Percentiles rank a stretch among this genome's conserved stretches.
phyloP scores from a whole-genome alignment of 1,140 invertebrate species.

The Whitmania pigra region DNA sequence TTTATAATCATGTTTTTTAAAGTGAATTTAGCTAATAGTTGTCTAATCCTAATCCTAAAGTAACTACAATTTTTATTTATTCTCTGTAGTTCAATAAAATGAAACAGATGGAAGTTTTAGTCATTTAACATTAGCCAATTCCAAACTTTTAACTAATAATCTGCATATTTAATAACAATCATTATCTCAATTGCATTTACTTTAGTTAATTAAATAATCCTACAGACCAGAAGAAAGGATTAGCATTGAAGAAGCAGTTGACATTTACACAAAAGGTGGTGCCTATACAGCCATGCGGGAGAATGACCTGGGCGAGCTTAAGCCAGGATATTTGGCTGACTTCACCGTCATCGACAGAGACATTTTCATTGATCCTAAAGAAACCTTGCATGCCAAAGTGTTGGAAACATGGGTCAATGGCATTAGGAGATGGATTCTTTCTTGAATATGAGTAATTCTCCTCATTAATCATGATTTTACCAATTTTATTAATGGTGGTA shows the following conservation, averaged over 20 bases:
- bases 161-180: not conserved
- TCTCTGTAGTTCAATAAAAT: too few relatives aligned
- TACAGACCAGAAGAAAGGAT: constrained; percentile 19
- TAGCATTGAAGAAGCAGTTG: constrained; percentile 11
- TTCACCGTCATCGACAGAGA: constrained; percentile 16
- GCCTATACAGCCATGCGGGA: constrained; percentile 15
- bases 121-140: too few relatives aligned
- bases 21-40: too few relatives aligned
- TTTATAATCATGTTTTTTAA: too few relatives aligned
- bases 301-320: constrained; percentile 12
- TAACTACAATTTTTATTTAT: too few relatives aligned
- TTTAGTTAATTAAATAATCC: not conserved
- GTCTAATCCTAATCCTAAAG: too few relatives aligned
- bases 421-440: not conserved
- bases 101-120: too few relatives aligned
- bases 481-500: too few relatives aligned
- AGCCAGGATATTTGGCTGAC: constrained; percentile 15
- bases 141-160: too few relatives aligned
- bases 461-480: too few relatives aligned
- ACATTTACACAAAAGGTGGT: constrained; percentile 18
- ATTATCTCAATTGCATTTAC: not conserved
- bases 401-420: constrained; percentile 16
- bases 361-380: not conserved
- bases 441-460: not conserved
- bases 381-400: not conserved